Conservation (phyloP, 2,888 invertebrate genomes). For the Drosophila acutilabella region DNA sequence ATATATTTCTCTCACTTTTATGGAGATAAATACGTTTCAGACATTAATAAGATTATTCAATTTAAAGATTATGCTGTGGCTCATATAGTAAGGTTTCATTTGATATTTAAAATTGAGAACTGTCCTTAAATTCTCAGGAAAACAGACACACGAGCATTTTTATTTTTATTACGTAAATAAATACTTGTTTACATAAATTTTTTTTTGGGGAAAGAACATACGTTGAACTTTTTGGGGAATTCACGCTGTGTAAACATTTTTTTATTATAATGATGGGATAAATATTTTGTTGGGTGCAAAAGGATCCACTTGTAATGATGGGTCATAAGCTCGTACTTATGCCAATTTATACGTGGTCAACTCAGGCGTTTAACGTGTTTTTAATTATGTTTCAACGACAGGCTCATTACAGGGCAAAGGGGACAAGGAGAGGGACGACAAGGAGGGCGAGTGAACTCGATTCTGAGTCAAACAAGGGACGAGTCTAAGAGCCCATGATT, state of each 20-base stretch:
- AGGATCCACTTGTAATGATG: conserved; percentile 7
- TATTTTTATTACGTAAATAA: not conserved
- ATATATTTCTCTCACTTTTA: too few species aligned
- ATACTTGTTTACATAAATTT: not conserved
- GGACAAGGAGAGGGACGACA: not conserved
- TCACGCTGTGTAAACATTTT: not conserved
- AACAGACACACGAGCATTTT: too few species aligned
- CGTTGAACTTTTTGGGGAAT: not conserved
- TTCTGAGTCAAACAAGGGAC: conserved; percentile 41
- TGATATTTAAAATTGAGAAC: too few species aligned
- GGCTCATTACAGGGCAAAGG: conserved; percentile 47
- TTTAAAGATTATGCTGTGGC: too few species aligned
- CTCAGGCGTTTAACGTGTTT: conserved; percentile 59
- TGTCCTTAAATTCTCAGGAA: not conserved
- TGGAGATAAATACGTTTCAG: too few species aligned
- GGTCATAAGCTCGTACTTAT: conserved; percentile 17
- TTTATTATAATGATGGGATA: conserved; percentile 7
- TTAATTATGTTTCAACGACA: conserved; percentile 72
- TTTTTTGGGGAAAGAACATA: not conserved
- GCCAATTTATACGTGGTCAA: conserved; percentile 51
- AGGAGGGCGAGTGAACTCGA: conserved; percentile 9
- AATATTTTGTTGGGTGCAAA: not conserved
- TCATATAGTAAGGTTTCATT: too few species aligned
- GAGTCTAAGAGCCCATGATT: conserved; percentile 60
- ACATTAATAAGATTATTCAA: too few species aligned